phyloP scores from a whole-genome alignment of 2,797 vertebrate species.

The Lacerta viridis region DNA sequence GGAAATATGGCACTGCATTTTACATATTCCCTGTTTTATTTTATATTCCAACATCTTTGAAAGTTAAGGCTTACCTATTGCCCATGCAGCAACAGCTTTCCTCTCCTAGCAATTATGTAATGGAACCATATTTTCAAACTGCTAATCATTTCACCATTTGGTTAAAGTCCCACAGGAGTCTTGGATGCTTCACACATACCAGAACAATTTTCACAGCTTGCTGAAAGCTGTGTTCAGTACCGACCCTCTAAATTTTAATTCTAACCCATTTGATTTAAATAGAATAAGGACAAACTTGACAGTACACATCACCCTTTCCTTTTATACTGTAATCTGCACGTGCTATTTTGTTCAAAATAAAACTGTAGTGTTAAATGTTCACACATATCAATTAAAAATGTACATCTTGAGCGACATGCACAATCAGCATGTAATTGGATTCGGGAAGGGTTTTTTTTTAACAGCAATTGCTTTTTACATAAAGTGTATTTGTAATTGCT shows the following conservation, averaged over 20 bases:
- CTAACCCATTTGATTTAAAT: background rate
- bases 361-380: conserved; percentile 33
- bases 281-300: background rate
- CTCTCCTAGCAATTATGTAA: background rate
- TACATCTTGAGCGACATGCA: conserved; percentile 51
- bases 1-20: background rate
- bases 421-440: conserved; percentile 22
- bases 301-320: background rate
- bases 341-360: conserved; percentile 38
- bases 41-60: background rate
- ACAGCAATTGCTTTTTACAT: conserved; percentile 59
- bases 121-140: background rate
- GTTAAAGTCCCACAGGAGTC: background rate
- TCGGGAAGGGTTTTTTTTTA: too few species aligned
- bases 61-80: background rate
- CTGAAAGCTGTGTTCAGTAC: background rate
- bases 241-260: background rate
- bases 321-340: conserved; percentile 54
- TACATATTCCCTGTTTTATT: background rate
- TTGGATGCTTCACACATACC: background rate
- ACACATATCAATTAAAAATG: conserved; percentile 38
- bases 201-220: background rate
- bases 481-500: conserved; percentile 50
- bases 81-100: background rate
- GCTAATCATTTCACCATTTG: background rate